A percentile compares a stretch with the other conserved stretches of the same genome.
phyloP scores from a whole-genome alignment of 2,888 invertebrate genomes.

The Sisyra nigra region DNA sequence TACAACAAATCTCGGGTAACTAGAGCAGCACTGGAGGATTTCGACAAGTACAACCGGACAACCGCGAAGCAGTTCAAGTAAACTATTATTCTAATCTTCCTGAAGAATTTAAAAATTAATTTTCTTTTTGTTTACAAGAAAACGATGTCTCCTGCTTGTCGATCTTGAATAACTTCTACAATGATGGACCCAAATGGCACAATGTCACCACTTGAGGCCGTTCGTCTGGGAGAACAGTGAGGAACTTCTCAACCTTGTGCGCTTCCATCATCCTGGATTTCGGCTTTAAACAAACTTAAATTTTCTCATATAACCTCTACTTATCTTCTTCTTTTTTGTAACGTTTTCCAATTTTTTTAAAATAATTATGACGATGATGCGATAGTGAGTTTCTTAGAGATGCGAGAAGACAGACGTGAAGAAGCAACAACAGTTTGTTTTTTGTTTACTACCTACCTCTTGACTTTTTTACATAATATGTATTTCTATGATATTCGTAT shows the following conservation, averaged over 20 bases:
- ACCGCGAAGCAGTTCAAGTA: conserved; percentile 79
- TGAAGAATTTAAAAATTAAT: no score
- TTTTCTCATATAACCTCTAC: not conserved
- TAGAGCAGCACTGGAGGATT: conserved; percentile 83
- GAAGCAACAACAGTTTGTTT: no score
- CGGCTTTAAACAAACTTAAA: conserved; percentile 42
- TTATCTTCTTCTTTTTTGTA: no score
- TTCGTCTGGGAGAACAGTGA: conserved; percentile 87
- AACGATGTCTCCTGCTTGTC: conserved; percentile 84
- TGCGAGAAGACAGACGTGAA: no score
- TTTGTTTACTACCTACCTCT: no score
- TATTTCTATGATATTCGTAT: no score
- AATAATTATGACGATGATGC: no score
- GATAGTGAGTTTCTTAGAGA: no score
- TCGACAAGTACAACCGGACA: conserved; percentile 77
- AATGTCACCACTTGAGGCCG: conserved; percentile 72
- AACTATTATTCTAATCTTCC: no score
- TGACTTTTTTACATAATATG: no score
- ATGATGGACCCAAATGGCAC: conserved; percentile 75
- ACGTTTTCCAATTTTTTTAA: no score
- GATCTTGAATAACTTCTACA: conserved; percentile 83
- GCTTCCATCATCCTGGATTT: conserved; percentile 73
- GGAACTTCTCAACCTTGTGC: conserved; percentile 76
- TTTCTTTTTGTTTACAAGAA: conserved; percentile 36
- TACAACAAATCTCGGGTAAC: conserved; percentile 76